Conservation (phyloP, 1,140 invertebrate genomes). For the Rhopalosiphum padi region DNA sequence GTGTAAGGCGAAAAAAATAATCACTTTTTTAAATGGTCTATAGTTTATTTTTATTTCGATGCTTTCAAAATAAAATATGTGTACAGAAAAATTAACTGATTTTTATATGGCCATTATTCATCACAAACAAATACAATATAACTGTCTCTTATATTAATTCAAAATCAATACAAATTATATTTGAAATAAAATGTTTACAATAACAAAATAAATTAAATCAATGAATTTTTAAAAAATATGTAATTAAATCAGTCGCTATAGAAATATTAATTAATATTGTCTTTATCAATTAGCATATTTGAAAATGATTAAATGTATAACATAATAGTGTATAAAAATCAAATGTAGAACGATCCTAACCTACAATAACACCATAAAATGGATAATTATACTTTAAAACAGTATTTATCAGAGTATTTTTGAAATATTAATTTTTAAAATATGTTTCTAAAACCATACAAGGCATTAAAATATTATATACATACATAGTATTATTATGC, state of each 20-base stretch:
- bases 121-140: neutral
- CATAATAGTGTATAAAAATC: neutral
- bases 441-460: neutral
- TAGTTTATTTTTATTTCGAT: neutral
- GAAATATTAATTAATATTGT: neutral
- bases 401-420: neutral
- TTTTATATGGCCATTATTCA: neutral
- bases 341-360: neutral
- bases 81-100: neutral
- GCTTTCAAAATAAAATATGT: neutral
- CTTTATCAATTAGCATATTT: neutral
- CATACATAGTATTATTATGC: too few relatives aligned
- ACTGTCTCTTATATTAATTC: neutral
- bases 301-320: neutral
- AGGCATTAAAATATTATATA: too few relatives aligned
- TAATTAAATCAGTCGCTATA: neutral
- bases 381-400: neutral
- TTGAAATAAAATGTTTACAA: neutral
- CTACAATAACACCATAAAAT: neutral
- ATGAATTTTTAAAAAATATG: neutral
- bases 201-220: neutral
- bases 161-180: neutral
- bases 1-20: neutral
- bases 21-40: neutral
- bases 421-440: neutral